Conservation (phyloP, 1,140 invertebrate species). For the Linepithema humile region DNA sequence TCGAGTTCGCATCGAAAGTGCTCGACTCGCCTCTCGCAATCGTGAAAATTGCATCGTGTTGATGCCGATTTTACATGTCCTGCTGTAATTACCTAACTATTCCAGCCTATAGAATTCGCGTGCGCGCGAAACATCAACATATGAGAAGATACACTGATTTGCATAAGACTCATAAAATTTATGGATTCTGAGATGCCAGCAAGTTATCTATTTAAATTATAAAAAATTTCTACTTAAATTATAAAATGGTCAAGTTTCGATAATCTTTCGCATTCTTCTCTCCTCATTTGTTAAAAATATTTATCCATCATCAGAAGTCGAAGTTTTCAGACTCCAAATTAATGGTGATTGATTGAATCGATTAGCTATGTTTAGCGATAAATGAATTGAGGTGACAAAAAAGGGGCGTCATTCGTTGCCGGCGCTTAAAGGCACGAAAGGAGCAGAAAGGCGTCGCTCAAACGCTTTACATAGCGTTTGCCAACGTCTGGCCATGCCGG, state of each 20-base stretch:
- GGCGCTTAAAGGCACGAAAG: conserved; percentile 72
- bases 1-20: conserved; percentile 7
- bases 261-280: background rate
- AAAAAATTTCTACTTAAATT: background rate
- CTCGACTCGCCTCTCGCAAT: background rate
- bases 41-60: background rate
- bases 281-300: background rate
- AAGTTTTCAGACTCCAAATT: background rate
- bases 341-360: background rate
- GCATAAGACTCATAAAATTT: background rate
- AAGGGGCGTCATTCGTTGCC: conserved; percentile 49
- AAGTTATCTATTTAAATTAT: background rate
- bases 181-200: background rate
- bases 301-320: background rate
- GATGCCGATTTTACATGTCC: background rate
- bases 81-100: background rate
- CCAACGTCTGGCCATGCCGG: conserved; percentile 80
- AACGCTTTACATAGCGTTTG: conserved; percentile 79
- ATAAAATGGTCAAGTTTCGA: background rate
- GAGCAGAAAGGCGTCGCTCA: conserved; percentile 52
- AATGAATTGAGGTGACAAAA: conserved; percentile 40
- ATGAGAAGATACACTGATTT: background rate
- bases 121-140: background rate
- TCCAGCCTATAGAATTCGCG: background rate
- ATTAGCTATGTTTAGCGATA: background rate